phyloP scores from a whole-genome alignment of 2,888 invertebrate species.

The Furcula furcula region DNA sequence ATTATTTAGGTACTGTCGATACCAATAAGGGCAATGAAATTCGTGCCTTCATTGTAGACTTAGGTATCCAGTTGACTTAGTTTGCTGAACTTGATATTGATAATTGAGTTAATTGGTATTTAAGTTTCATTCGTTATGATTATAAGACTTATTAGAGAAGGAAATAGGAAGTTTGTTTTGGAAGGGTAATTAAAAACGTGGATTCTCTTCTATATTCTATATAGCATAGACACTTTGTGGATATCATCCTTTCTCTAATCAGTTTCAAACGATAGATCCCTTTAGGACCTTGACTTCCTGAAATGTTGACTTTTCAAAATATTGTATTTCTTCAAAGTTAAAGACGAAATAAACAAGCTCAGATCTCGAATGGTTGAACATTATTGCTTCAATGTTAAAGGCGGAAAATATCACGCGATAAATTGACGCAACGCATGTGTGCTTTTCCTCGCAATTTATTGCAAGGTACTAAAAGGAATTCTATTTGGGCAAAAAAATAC shows the following conservation, averaged over 20 bases:
- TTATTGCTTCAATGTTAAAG: no score
- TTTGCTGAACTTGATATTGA: conserved; percentile 38
- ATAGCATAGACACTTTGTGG: no score
- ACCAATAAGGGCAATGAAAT: conserved; percentile 30
- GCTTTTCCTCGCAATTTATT: not conserved
- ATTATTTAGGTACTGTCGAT: no score
- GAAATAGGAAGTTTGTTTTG: conserved; percentile 44
- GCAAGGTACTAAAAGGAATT: conserved; percentile 4
- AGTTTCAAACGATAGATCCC: no score
- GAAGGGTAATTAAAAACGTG: conserved; percentile 39
- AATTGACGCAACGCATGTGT: not conserved
- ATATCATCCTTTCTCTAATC: no score
- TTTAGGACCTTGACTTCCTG: no score
- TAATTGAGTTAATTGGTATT: conserved; percentile 52
- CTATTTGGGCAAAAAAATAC: conserved; percentile 12
- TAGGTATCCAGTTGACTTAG: no score
- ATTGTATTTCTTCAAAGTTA: no score
- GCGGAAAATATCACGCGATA: not conserved
- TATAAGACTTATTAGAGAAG: conserved; percentile 46
- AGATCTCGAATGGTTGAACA: no score
- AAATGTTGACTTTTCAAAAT: no score
- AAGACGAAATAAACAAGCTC: no score
- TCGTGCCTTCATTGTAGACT: conserved; percentile 31
- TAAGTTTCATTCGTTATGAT: conserved; percentile 55
- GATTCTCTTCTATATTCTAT: conserved; percentile 27